Evolutionary conservation across 30 jellyfish, hydroid and myxozoan genomes (phyloP).

Genomic region (Hydractinia echinata): DNA sequence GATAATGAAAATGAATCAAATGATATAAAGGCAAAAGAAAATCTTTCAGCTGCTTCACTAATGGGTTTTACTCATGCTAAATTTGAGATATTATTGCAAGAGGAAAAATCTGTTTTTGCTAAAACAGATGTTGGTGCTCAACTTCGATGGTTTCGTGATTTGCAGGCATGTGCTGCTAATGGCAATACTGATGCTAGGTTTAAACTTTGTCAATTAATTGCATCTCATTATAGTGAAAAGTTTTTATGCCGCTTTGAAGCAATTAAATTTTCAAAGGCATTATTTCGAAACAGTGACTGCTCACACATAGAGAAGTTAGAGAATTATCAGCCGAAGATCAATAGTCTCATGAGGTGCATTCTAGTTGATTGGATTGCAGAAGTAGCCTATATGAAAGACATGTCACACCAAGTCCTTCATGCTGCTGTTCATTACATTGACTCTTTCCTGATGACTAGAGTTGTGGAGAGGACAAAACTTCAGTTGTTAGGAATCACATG

Average conservation of each 20-base stretch:
- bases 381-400: slow-evolving; percentile 84
- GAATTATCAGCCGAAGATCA: slow-evolving; percentile 31
- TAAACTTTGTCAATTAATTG: slow-evolving; percentile 12
- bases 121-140: slow-evolving; percentile 64
- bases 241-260: slow-evolving; percentile 8
- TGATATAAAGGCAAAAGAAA: slow-evolving; percentile 21
- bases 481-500: slow-evolving; percentile 80
- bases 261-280: slow-evolving; percentile 12
- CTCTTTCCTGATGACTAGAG: slow-evolving; percentile 55
- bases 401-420: slow-evolving; percentile 70
- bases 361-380: slow-evolving; percentile 96
- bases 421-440: slow-evolving; percentile 91
- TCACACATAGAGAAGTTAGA: slow-evolving; percentile 26
- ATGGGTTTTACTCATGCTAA: slow-evolving; percentile 58
- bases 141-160: slow-evolving; percentile 42
- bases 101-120: not conserved
- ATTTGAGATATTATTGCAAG: slow-evolving; percentile 23
- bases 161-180: slow-evolving; percentile 53
- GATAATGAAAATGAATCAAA: slow-evolving; percentile 10
- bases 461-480: slow-evolving; percentile 64
- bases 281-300: slow-evolving; percentile 17
- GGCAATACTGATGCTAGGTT: slow-evolving; percentile 46
- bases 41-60: slow-evolving; percentile 46
- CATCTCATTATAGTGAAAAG: not conserved
- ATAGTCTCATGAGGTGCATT: slow-evolving; percentile 53